Evolutionary conservation across 2,888 invertebrate genomes (phyloP).

Genomic region (Galerucella pusilla): DNA sequence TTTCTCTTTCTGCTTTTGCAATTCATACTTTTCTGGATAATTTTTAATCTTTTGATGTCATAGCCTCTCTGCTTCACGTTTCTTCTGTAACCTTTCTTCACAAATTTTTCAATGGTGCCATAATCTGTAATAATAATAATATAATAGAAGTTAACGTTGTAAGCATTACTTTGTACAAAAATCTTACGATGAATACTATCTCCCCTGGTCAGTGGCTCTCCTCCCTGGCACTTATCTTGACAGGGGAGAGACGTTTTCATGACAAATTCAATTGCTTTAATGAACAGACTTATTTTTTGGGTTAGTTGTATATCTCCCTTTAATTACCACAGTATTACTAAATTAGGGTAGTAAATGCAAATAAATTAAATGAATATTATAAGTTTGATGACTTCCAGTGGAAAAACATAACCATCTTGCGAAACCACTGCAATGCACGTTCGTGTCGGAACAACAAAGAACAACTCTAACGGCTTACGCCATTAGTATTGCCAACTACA

Average conservation of each 20-base stretch:
- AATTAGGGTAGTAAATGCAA: too few relatives aligned
- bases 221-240: neutral
- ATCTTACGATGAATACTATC: neutral
- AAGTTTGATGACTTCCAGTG: too few relatives aligned
- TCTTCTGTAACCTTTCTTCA: too few relatives aligned
- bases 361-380: too few relatives aligned
- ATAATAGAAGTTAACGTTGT: too few relatives aligned
- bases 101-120: slow-evolving; percentile 4
- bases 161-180: too few relatives aligned
- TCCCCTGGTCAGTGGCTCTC: neutral
- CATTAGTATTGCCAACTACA: too few relatives aligned
- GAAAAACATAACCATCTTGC: too few relatives aligned
- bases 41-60: slow-evolving; percentile 22
- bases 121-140: slow-evolving; percentile 8
- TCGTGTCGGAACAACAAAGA: too few relatives aligned
- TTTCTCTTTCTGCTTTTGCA: slow-evolving; percentile 25
- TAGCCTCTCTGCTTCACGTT: slow-evolving; percentile 3
- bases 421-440: too few relatives aligned
- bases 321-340: neutral
- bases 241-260: neutral
- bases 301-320: neutral
- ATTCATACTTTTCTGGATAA: slow-evolving; percentile 22
- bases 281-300: neutral
- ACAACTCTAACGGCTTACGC: too few relatives aligned
- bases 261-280: neutral